These are phyloP conservation scores for Pyxicephalus adspersus DNA, from an alignment of 2,113 vertebrate genomes.

Conservation along the genomic window DNA sequence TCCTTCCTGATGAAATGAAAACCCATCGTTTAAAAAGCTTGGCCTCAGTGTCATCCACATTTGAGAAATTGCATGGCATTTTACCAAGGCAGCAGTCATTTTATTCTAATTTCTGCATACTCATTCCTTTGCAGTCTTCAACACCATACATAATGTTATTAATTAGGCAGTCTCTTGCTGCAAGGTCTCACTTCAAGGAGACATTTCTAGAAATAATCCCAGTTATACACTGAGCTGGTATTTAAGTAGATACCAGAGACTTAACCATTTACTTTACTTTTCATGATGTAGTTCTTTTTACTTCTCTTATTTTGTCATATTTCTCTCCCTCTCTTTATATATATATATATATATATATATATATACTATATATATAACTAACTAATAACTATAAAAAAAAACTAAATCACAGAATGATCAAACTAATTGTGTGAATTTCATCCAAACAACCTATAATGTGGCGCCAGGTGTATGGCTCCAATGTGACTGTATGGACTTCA, in stretches of 20 bases:
- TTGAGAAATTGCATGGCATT: slow-evolving; percentile 57
- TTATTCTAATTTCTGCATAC: slow-evolving; percentile 31
- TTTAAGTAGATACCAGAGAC: neutral
- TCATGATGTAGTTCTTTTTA: too few species aligned
- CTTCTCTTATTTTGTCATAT: too few species aligned
- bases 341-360: too few species aligned
- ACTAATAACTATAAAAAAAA: too few species aligned
- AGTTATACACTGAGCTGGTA: neutral
- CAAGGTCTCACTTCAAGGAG: slow-evolving; percentile 39
- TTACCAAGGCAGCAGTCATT: slow-evolving; percentile 43
- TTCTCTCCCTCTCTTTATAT: too few species aligned
- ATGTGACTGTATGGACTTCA: too few species aligned
- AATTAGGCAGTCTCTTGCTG: slow-evolving; percentile 39
- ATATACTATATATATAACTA: too few species aligned
- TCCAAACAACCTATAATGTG: too few species aligned
- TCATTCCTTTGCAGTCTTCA: slow-evolving; percentile 11
- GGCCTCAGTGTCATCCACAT: slow-evolving; percentile 54
- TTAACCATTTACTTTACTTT: too few species aligned
- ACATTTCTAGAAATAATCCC: slow-evolving; percentile 49
- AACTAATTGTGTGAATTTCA: too few species aligned
- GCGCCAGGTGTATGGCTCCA: too few species aligned
- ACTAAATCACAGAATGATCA: too few species aligned
- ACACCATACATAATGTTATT: slow-evolving; percentile 38
- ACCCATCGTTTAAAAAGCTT: slow-evolving; percentile 61
- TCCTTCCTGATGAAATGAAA: slow-evolving; percentile 60